phyloP scores from a whole-genome alignment of 1,140 invertebrate species.

The Aradophagus sp. region DNA sequence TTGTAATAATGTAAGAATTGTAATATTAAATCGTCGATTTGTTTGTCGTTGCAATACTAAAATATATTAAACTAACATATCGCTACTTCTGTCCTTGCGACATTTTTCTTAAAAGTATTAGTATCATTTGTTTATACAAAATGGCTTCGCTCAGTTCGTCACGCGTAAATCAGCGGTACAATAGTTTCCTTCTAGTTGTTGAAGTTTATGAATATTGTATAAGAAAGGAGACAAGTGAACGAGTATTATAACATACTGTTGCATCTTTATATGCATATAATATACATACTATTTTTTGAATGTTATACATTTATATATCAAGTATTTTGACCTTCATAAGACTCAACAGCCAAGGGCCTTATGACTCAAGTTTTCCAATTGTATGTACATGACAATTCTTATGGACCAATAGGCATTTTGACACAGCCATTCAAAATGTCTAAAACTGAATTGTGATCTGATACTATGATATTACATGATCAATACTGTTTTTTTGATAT shows the following conservation, averaged over 20 bases:
- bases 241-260: conserved; percentile 42
- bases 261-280: conserved; percentile 39
- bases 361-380: conserved; percentile 46
- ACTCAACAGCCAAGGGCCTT: conserved; percentile 52
- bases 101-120: too few species aligned
- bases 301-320: conserved; percentile 51
- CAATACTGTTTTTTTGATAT: too few species aligned
- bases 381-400: conserved; percentile 10
- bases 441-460: conserved; percentile 22
- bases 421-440: conserved; percentile 38
- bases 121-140: too few species aligned
- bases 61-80: too few species aligned
- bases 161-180: too few species aligned
- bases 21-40: too few species aligned
- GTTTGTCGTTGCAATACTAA: too few species aligned
- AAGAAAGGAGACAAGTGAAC: conserved; percentile 7
- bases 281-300: conserved; percentile 52
- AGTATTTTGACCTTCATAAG: conserved; percentile 41
- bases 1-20: too few species aligned
- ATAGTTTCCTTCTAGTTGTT: too few species aligned
- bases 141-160: too few species aligned
- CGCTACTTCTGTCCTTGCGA: too few species aligned
- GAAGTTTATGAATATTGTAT: conserved; percentile 27
- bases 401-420: conserved; percentile 14
- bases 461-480: too few species aligned